Base-by-base conservation (phyloP, 2,888 invertebrate genomes). In the Teleiodes luculella region DNA sequence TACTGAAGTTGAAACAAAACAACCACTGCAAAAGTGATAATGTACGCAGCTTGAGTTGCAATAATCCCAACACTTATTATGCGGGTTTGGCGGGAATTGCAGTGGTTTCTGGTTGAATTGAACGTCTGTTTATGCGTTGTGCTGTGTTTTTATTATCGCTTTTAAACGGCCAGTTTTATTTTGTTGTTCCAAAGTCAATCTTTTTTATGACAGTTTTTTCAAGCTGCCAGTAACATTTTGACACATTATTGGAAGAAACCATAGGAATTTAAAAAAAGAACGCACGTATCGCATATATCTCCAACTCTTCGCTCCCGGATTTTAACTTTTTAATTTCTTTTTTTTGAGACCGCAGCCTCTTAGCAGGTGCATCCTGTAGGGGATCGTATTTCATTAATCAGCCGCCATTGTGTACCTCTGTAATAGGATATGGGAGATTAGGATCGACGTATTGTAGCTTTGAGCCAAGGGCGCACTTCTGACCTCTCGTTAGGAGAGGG, bases 371-470 rank as follows among this genome's bases (percentile, higher is more conserved):
- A 43, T 28, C 39, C 39, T 41, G 39, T n/a, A 24, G n/a, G 24
- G 43, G 43, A 43, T 43, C 43, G 18, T 43, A 43, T 43, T 43
- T 43, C 43, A 43, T 43, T 43, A 43, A 24, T 43, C 43, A 43
- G 18, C n/a, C n/a, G n/a, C 24, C n/a, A 8, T 18, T 18, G 18
- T 43, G 24, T 24, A 11, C 3, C 43, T 43, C 6, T 39, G 39
- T 43, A 43, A 43, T 43, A 28, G 43, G 24, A 43, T 43, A 18
- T 18, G 20, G 24, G 43, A 10, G 43, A 43, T 43, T 45, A 33
- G 16, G 31, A 47, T 47, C 47, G 28, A 33, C n/a, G 33, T 16
- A 24, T 37, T 24, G 6, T 24, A 24, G 6, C 24, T 24, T 6
- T 6, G 6, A 24, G 43, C 36, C 24, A 31, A 28, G 43, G 43